A percentile compares a stretch with the other conserved stretches of the same genome.
These are phyloP conservation scores for Saturnia pavonia DNA, from an alignment of 2,888 invertebrate species.

Conservation along the genomic window DNA sequence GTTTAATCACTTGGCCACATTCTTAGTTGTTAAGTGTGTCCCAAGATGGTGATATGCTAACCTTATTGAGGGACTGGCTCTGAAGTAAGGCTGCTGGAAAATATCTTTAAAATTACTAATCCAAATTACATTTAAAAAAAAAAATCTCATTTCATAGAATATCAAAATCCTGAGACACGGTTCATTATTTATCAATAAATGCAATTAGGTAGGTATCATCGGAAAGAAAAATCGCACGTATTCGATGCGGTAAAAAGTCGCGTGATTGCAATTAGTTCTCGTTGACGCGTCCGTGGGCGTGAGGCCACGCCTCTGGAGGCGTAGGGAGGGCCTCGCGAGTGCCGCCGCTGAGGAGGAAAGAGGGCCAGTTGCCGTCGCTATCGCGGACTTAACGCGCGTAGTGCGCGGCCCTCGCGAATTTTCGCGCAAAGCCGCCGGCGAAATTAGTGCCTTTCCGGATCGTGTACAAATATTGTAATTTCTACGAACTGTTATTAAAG, in stretches of 20 bases:
- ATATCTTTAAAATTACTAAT: too few species aligned
- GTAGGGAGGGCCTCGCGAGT: conserved; percentile 70
- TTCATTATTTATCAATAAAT: conserved; percentile 59
- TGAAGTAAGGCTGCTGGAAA: too few species aligned
- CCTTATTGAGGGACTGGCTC: too few species aligned
- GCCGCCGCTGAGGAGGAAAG: conserved; percentile 61
- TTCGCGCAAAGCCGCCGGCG: conserved; percentile 42
- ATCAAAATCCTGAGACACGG: background rate
- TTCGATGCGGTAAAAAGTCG: conserved; percentile 54
- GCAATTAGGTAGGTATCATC: conserved; percentile 60
- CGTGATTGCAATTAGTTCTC: conserved; percentile 44
- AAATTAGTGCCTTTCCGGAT: conserved; percentile 32
- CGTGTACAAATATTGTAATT: background rate
- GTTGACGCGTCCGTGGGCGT: conserved; percentile 46
- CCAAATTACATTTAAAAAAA: too few species aligned
- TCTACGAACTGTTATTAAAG: background rate
- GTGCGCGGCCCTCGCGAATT: conserved; percentile 51
- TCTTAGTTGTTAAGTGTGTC: too few species aligned
- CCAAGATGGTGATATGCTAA: too few species aligned
- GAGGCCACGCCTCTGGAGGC: conserved; percentile 64
- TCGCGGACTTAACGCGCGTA: conserved; percentile 72
- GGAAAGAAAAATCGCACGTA: conserved; percentile 5
- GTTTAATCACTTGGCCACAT: too few species aligned
- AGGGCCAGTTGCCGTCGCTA: conserved; percentile 72
- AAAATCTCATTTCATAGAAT: background rate